Base-by-base conservation (phyloP, 2,888 invertebrate genomes). In the Nysson spinosus region DNA sequence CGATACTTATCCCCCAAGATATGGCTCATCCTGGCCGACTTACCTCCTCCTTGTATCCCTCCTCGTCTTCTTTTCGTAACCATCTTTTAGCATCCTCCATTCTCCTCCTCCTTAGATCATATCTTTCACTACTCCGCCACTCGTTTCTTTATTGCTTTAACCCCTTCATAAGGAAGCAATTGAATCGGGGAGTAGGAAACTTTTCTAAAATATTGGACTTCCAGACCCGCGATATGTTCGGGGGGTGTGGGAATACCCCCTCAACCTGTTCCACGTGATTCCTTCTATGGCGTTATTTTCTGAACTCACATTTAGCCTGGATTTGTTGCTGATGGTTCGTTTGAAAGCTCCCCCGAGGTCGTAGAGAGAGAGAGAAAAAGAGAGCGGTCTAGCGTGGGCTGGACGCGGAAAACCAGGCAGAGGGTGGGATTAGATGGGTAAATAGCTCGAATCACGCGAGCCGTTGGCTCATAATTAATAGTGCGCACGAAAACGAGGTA, bases 381-480 rank as follows among this genome's bases (percentile, higher is more conserved):
- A 9, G 37, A n/a, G n/a, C n/a, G n/a, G n/a, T n/a, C n/a, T n/a
- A n/a, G n/a, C n/a, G 28, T 12, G 24, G 34, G n/a, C 4, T 7
- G 34, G 47, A 49, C 42, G 57, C 61, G 70, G 72, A 72, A 63
- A 62, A 50, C 35, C 30, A 43, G 14, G 42, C 32, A 14, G 34
- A 42, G 56, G 35, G 35, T 32, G 52, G 64, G 55, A 55, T 55
- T 50, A 42, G 65, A 68, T 62, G 77, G 71, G 79, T 55, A 73
- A 81, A 82, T 82, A 80, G 79, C 76, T 75, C 54, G 77, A 75
- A 77, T 81, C 83, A 80, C 82, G 81, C 82, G 75, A 83, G 69
- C 76, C 69, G 74, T 71, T 77, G 74, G 72, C 72, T 75, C 76
- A 78, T 84, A 82, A 83, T 84, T 84, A 82, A 81, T 83, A 79